These are phyloP conservation scores for Macquaria ambigua DNA, from an alignment of 2,113 vertebrate genomes.

Conservation along the genomic window DNA sequence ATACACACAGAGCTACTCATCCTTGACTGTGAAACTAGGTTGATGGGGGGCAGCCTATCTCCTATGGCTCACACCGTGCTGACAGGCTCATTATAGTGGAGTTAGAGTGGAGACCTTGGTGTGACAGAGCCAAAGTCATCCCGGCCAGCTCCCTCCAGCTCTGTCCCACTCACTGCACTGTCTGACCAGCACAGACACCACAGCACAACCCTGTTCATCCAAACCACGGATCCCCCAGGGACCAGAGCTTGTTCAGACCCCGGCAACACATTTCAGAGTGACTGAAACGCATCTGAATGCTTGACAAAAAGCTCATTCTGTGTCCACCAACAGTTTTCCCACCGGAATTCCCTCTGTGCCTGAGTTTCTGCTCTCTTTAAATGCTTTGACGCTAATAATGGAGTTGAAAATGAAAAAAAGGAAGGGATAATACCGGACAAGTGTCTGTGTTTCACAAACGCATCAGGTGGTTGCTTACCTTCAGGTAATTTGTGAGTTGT, in stretches of 20 bases:
- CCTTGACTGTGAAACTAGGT: slow-evolving; percentile 69
- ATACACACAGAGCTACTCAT: slow-evolving; percentile 43
- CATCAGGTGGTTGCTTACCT: neutral
- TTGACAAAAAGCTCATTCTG: slow-evolving; percentile 39
- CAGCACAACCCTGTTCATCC: slow-evolving; percentile 12
- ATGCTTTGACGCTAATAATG: neutral
- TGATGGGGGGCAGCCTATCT: slow-evolving; percentile 71
- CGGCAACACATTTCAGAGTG: slow-evolving; percentile 30
- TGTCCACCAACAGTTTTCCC: slow-evolving; percentile 23
- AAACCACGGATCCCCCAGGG: slow-evolving; percentile 2
- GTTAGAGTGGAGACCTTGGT: slow-evolving; percentile 75
- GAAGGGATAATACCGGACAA: neutral
- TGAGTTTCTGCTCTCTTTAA: slow-evolving; percentile 12
- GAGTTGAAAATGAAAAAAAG: neutral
- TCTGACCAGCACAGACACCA: slow-evolving; percentile 33
- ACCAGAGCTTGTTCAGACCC: neutral
- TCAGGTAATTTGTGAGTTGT: neutral
- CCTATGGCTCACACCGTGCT: slow-evolving; percentile 59
- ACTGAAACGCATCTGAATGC: slow-evolving; percentile 47
- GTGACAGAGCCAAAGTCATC: slow-evolving; percentile 76
- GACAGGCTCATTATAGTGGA: slow-evolving; percentile 77
- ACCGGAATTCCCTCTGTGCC: neutral
- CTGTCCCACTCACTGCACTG: slow-evolving; percentile 7
- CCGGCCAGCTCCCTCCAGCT: slow-evolving; percentile 39
- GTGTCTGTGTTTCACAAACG: neutral